Conservation (phyloP, 2,797 vertebrate genomes). For the Sebastes aleutianus region DNA sequence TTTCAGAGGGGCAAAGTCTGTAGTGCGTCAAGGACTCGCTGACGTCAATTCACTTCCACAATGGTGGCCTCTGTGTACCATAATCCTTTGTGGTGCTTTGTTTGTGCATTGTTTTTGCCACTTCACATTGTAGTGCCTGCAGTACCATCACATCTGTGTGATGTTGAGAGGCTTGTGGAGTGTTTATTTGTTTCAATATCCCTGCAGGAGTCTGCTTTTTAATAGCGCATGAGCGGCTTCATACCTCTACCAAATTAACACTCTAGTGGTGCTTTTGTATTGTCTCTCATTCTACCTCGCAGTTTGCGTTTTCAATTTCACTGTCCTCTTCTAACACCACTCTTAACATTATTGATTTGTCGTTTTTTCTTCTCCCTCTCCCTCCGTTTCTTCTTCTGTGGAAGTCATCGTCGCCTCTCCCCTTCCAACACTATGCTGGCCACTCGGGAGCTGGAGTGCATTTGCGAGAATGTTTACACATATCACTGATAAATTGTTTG, state of each 20-base stretch:
- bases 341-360: conserved; percentile 40
- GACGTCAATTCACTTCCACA: conserved; percentile 63
- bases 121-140: conserved; percentile 69
- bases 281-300: conserved; percentile 19
- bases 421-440: conserved; percentile 12
- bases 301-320: conserved; percentile 53
- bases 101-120: conserved; percentile 63
- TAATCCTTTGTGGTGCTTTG: conserved; percentile 60
- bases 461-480: conserved; percentile 57
- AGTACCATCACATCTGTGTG: conserved; percentile 58
- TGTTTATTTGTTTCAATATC: conserved; percentile 77
- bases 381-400: conserved; percentile 4
- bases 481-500: conserved; percentile 66
- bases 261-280: conserved; percentile 60
- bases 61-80: conserved; percentile 33
- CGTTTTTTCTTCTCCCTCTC: conserved; percentile 11
- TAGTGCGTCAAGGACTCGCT: conserved; percentile 47
- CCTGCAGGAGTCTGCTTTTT: conserved; percentile 65
- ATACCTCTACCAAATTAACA: conserved; percentile 67
- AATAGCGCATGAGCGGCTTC: conserved; percentile 62
- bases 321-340: conserved; percentile 13
- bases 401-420: conserved; percentile 27
- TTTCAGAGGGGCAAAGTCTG: conserved; percentile 41
- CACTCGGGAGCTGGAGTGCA: conserved; percentile 49
- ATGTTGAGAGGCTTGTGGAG: conserved; percentile 71